phyloP scores from a whole-genome alignment of 2,113 vertebrate genomes.

The Mionectes macconnelli region DNA sequence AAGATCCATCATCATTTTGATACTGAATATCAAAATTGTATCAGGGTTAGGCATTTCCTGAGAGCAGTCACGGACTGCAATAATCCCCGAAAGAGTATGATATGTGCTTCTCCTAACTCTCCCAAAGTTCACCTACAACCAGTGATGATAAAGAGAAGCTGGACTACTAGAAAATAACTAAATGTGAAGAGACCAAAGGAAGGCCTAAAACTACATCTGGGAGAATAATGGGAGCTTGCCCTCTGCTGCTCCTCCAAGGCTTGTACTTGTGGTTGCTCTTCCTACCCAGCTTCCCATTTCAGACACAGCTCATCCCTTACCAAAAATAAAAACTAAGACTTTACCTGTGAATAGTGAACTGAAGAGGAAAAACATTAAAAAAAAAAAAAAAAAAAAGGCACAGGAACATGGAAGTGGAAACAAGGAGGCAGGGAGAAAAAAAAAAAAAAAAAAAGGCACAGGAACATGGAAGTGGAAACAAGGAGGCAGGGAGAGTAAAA shows the following conservation, averaged over 20 bases:
- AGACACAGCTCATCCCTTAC: neutral
- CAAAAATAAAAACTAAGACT: neutral
- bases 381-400: too few relatives aligned
- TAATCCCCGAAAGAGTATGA: accelerated
- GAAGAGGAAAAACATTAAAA: neutral
- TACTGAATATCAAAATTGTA: neutral
- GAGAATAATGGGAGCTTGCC: neutral
- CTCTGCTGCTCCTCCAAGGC: neutral
- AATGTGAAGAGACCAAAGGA: neutral
- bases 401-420: neutral
- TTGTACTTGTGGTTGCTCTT: neutral
- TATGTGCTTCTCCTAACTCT: neutral
- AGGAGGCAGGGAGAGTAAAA: neutral
- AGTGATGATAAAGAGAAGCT: neutral
- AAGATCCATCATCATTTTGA: too few relatives aligned
- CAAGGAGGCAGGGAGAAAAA: neutral
- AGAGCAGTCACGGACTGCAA: neutral
- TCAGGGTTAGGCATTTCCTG: neutral
- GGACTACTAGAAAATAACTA: neutral
- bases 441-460: too few relatives aligned
- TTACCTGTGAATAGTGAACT: neutral
- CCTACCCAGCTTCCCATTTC: neutral
- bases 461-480: neutral
- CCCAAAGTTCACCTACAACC: neutral
- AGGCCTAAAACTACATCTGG: neutral